Evolutionary conservation across 2,888 invertebrate genomes (phyloP).

Genomic region (Machimus rusticus): DNA sequence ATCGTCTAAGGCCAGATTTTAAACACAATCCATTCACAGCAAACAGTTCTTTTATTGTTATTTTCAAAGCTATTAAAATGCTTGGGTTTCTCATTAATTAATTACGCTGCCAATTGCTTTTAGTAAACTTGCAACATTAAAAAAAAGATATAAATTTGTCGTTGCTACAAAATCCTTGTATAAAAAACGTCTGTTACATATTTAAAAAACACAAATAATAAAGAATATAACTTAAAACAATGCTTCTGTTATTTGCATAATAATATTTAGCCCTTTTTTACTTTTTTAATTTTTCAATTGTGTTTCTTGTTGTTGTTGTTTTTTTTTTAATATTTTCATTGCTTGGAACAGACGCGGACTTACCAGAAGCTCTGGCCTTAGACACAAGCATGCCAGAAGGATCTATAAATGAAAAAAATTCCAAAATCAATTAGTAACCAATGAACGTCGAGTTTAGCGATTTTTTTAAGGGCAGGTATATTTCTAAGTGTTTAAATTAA

Average conservation of each 20-base stretch:
- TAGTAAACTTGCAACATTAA: neutral
- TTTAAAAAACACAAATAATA: neutral
- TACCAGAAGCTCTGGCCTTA: slow-evolving; percentile 79
- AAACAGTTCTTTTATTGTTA: neutral
- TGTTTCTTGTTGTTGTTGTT: neutral
- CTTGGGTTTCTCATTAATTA: neutral
- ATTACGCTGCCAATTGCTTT: neutral
- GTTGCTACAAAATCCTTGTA: neutral
- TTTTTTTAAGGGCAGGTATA: neutral
- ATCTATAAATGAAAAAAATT: slow-evolving; percentile 73
- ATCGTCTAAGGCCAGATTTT: slow-evolving; percentile 60
- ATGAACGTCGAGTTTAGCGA: slow-evolving; percentile 18
- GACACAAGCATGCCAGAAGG: slow-evolving; percentile 79
- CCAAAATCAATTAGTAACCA: slow-evolving; percentile 54
- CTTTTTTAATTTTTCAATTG: neutral
- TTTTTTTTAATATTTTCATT: slow-evolving; percentile 16
- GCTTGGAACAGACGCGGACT: slow-evolving; percentile 62
- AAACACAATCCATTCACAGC: slow-evolving; percentile 17
- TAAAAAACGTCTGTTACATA: neutral
- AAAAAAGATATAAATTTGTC: neutral
- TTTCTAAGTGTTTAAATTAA: neutral
- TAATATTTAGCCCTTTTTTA: slow-evolving; percentile 50
- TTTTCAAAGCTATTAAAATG: neutral
- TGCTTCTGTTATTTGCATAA: slow-evolving; percentile 26
- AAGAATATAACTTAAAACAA: neutral